phyloP scores from a whole-genome alignment of 2,797 vertebrate genomes.

The Myotis vivesi region DNA sequence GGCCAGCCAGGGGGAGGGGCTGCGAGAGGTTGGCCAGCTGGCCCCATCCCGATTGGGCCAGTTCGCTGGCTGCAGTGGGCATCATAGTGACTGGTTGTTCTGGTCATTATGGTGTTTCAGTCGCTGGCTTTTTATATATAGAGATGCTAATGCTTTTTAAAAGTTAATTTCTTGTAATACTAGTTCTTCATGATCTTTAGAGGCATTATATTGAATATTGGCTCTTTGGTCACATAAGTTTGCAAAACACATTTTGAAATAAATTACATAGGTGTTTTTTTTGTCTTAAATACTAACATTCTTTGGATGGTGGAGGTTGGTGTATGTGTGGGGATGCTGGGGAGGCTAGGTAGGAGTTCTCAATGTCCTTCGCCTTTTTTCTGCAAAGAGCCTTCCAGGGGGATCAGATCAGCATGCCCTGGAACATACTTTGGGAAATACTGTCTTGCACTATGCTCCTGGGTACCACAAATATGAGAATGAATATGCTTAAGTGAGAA shows the following conservation, averaged over 20 bases:
- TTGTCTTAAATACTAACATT: not conserved
- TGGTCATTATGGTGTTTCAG: no score
- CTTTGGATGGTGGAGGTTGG: not conserved
- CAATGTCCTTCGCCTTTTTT: not conserved
- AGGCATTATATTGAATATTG: not conserved
- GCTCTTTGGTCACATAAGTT: not conserved
- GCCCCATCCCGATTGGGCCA: no score
- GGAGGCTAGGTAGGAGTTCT: not conserved
- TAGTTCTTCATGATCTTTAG: not conserved
- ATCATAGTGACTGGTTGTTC: no score
- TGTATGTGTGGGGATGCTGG: not conserved
- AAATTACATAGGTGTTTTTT: not conserved
- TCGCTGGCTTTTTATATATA: no score
- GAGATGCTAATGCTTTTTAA: not conserved
- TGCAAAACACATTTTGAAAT: conserved; percentile 34
- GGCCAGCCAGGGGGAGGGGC: no score
- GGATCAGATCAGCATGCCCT: not conserved
- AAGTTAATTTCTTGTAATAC: not conserved
- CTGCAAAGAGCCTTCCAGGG: not conserved
- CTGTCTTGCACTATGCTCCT: not conserved
- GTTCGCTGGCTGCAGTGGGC: no score
- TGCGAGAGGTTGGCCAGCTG: no score
- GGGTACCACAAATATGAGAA: not conserved
- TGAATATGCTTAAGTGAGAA: conserved; percentile 11
- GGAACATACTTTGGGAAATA: not conserved